Evolutionary conservation across 2,797 vertebrate species (phyloP), one percentile per base, ranked within the genome.

Genomic region (Apogon talboti): DNA sequence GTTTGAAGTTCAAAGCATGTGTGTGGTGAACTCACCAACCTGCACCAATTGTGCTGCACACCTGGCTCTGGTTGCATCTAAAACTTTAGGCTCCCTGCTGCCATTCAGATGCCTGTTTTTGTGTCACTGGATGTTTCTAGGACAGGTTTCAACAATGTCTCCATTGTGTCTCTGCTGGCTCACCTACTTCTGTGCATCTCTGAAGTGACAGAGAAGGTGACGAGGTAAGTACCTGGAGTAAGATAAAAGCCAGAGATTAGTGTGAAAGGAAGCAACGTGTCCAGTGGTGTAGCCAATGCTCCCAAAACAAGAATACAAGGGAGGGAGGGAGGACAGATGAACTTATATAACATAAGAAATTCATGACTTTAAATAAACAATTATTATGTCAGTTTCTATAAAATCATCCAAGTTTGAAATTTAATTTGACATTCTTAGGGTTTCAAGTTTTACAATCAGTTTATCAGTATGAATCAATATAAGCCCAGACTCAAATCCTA

Each of bases 71-170:
- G 59, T 74, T 58, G 48, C 43, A 2, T 61, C 57, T 73, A 6
- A 4, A 38, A 42, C 51, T 16, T 37, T 19, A 64, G 50, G 38
- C 54, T 60, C 30, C 42, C 64, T 70, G 53, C 49, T 44, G 41
- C 56, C 69, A 21, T 53, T 54, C 62, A 47, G 30, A 40, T 68
- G 21, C 33, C 19, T 41, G 40, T 79, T 54, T 78, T 61, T 71
- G 64, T 80, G 68, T 71, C 28, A 0, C 46, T 35, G 18, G 46
- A 69, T 68, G 71, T 67, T 78, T 68, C 66, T 73, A 14, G 69
- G 72, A 82, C 78, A 79, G 41, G 57, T 67, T 75, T 44, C 4
- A 77, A 87, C 83, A 79, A 64, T 37, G 76, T 64, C 38, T 53
- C 18, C 58, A 80, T 81, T 87, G 85, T 85, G 53, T 78, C 30